These are phyloP conservation scores for Chironomus tentans DNA, from an alignment of 2,888 invertebrate species.

Conservation along the genomic window DNA sequence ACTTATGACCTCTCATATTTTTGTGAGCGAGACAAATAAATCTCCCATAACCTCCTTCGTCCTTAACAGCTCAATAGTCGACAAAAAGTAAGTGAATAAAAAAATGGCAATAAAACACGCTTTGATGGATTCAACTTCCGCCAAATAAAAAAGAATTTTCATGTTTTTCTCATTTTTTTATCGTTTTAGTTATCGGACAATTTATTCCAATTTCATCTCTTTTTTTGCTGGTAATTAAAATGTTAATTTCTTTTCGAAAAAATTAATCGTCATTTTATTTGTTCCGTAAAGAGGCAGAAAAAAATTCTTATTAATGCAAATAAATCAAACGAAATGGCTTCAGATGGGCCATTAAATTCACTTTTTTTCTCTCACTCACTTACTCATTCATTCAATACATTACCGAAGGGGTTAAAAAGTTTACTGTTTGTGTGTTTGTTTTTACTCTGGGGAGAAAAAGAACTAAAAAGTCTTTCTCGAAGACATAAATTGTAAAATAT, in stretches of 20 bases:
- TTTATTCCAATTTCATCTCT: background rate
- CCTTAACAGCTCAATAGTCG: background rate
- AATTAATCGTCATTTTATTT: background rate
- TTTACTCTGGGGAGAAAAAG: too few species aligned
- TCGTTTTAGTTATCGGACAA: background rate
- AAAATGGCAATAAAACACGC: background rate
- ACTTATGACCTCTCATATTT: background rate
- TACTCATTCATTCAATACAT: too few species aligned
- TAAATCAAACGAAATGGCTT: slow-evolving; percentile 13
- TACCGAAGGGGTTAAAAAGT: too few species aligned
- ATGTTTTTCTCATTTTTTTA: background rate
- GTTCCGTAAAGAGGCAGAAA: background rate
- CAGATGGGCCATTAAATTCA: too few species aligned
- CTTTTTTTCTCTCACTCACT: background rate
- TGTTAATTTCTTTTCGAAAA: background rate
- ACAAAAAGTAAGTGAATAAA: background rate
- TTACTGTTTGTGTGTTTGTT: too few species aligned
- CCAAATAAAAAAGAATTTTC: background rate
- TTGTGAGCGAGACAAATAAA: background rate
- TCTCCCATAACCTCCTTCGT: background rate
- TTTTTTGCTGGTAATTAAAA: slow-evolving; percentile 2
- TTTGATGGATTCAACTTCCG: background rate
- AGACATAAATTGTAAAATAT: too few species aligned
- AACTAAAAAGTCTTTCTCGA: too few species aligned
- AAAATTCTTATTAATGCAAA: slow-evolving; percentile 6